phyloP scores from a whole-genome alignment of 2,888 invertebrate species.

The Crossocerus cetratus region DNA sequence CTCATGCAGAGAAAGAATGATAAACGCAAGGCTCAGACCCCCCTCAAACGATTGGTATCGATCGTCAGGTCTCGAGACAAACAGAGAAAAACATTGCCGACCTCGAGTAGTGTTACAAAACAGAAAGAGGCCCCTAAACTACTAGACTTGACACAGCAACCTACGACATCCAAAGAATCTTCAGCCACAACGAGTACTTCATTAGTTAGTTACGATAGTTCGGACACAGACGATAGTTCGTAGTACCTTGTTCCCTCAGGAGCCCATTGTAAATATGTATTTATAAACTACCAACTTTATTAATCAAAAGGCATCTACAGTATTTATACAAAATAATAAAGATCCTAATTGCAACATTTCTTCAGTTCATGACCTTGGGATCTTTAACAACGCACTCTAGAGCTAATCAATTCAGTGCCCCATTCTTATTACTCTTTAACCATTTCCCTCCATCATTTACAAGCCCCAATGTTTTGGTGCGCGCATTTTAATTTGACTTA shows the following conservation, averaged over 20 bases:
- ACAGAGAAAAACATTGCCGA: conserved; percentile 41
- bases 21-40: conserved; percentile 47
- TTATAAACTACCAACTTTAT: conserved; percentile 17
- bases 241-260: conserved; percentile 47
- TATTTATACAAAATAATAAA: conserved; percentile 17
- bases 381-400: background rate
- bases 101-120: conserved; percentile 25
- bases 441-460: background rate
- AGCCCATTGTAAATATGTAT: conserved; percentile 52
- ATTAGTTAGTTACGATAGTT: conserved; percentile 72
- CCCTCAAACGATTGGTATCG: conserved; percentile 65
- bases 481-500: conserved; percentile 9
- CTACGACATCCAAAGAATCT: conserved; percentile 42
- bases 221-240: conserved; percentile 72
- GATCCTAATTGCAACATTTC: background rate
- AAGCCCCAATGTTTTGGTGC: background rate
- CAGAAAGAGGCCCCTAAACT: conserved; percentile 34
- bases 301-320: conserved; percentile 13
- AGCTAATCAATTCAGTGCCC: background rate
- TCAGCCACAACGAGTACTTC: conserved; percentile 42
- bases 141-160: conserved; percentile 40
- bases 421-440: background rate
- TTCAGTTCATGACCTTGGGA: background rate
- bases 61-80: conserved; percentile 62
- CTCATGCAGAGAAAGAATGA: conserved; percentile 82